Base-by-base conservation (phyloP, 1,140 invertebrate genomes). In the Papilio aristodemus region DNA sequence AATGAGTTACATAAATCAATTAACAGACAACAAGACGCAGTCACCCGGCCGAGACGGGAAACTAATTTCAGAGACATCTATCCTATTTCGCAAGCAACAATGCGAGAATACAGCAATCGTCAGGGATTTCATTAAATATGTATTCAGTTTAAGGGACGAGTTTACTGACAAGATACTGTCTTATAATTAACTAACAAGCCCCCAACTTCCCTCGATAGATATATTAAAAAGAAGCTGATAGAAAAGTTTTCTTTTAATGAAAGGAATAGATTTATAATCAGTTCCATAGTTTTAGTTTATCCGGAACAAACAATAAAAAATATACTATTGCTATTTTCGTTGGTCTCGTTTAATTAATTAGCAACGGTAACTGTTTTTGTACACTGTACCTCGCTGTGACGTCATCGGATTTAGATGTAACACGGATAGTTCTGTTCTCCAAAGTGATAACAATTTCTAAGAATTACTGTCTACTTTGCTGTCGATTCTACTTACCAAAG, bases 61-160 rank as follows among this genome's bases (percentile, higher is more conserved):
- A 54, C 46, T 54, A 25, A 54, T 54, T 54, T 25, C 10, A 25
- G 19, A 17, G 19, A 54, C 46, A 54, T 54, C 46, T 54, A 54
- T 54, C 46, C 17, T 10, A 54, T 54, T 54, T 54, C 46, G 19
- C 46, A 22, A 22, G 22, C 46, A 54, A 54, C 46, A 54, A 54
- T 54, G 4, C 46, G 46, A 54, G 46, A 54, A 54, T 54, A 54
- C 22, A 54, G 46, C 17, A 11, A 54, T 25, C 46, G 19, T 54
- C 46, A 54, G 46, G 46, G 46, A 25, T 54, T 54, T 54, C 46
- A 25, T 54, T 54, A 54, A 54, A 54, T 25, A 54, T 54, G 46
- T 5, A 54, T 19, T 25, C 9, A 11, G 38, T 13, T 39, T 8
- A 5, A 54, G 19, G 11, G 17, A 32, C 6, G 2, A 6, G 2